Evolutionary conservation across 2,797 vertebrate genomes (phyloP), one percentile per base, ranked within the genome.

Genomic region (Channallabes apus): DNA sequence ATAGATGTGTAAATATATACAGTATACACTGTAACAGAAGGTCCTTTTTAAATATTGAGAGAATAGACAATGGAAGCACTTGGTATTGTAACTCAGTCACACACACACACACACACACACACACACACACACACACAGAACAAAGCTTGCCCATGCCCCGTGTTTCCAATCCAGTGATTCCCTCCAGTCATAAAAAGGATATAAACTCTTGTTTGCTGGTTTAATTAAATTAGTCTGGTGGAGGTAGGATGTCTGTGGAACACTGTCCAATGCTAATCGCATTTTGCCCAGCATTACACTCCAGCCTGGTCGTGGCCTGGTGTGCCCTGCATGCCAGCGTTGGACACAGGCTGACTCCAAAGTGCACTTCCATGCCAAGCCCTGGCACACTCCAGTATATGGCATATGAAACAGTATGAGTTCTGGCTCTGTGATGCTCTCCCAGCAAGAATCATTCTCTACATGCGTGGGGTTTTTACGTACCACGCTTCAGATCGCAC

Each of bases 181-280:
- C 86, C 86, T 82, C 65, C 73, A 87, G 84, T 89, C 82, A 80
- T 88, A 84, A 90, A 90, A 86, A 76, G 82, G 68, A 88, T 82
- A 89, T 87, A 87, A 89, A 90, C 87, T 89, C 85, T 86, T 77
- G 87, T 89, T 90, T 87, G 82, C 84, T 84, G 86, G 71, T 86
- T 87, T 87, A 88, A 90, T 90, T 86, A 79, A 87, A 90, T 90
- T 89, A 87, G 86, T 83, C 88, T 82, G 82, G 85, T 87, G 85
- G 87, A 90, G 82, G 76, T 84, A 89, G 88, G 89, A 88, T 88
- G 89, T 88, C 89, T 89, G 84, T 88, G 86, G 84, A 90, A 88
- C 85, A 76, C 80, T 85, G 85, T 84, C 83, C 84, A 87, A 89
- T 87, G 85, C 85, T 89, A 90, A 90, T 90, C 88, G 75, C 38